Evolutionary conservation across 2,797 vertebrate species (phyloP).

Genomic region (Buceros bicornis): DNA sequence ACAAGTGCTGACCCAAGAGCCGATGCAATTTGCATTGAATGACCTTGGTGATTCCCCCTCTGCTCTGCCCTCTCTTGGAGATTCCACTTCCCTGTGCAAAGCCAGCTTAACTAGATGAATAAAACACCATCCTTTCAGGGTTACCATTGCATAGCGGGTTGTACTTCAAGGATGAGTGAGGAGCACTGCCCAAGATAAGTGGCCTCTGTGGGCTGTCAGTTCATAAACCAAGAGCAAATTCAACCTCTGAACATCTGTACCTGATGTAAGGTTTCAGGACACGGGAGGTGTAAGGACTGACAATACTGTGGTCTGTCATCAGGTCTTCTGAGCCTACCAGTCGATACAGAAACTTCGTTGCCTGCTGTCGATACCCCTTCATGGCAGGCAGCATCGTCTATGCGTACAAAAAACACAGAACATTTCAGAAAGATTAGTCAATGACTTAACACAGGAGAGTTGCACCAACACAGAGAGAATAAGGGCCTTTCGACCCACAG

Average conservation of each 20-base stretch:
- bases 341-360: slow-evolving; percentile 90
- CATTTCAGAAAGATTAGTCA: background rate
- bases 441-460: background rate
- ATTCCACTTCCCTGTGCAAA: background rate
- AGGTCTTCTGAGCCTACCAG: slow-evolving; percentile 90
- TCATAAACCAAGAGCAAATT: background rate
- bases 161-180: background rate
- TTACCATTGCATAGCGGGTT: background rate
- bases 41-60: background rate
- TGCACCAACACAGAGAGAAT: background rate
- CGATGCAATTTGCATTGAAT: background rate
- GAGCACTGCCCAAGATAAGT: background rate
- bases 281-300: slow-evolving; percentile 94
- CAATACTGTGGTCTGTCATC: slow-evolving; percentile 87
- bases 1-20: background rate
- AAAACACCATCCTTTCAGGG: background rate
- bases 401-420: background rate
- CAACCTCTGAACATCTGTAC: slow-evolving; percentile 60
- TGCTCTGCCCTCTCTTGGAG: background rate
- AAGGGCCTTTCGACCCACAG: background rate
- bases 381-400: slow-evolving; percentile 83
- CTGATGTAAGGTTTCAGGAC: slow-evolving; percentile 89
- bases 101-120: background rate
- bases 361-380: slow-evolving; percentile 82
- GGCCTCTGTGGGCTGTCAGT: background rate